Percentiles rank a stretch among this genome's conserved stretches.
Conservation (phyloP, 1,140 invertebrate species). For the Camponotus vicinus region DNA sequence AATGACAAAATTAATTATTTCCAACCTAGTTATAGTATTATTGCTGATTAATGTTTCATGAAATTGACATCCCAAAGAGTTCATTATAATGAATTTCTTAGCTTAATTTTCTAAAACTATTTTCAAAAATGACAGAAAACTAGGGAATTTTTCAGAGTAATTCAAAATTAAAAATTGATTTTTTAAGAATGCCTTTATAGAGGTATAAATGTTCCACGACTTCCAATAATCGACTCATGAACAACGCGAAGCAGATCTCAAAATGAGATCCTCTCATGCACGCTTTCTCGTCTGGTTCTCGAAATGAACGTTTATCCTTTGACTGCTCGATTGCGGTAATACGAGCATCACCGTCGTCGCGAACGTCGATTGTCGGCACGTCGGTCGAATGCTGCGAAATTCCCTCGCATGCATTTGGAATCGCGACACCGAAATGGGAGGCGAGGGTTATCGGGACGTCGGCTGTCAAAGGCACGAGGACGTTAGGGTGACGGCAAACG, state of each 20-base stretch:
- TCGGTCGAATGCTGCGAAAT: conserved; percentile 60
- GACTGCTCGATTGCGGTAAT: conserved; percentile 70
- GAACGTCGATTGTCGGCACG: conserved; percentile 60
- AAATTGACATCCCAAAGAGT: too few relatives aligned
- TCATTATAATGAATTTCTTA: too few relatives aligned
- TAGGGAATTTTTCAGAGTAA: too few relatives aligned
- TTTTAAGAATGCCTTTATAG: not conserved
- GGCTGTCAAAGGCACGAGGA: conserved; percentile 66
- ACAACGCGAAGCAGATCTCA: not conserved
- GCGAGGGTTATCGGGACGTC: conserved; percentile 58
- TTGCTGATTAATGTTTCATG: too few relatives aligned
- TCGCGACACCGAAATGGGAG: conserved; percentile 72
- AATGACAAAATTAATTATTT: too few relatives aligned
- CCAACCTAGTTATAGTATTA: too few relatives aligned
- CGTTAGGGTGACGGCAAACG: conserved; percentile 54
- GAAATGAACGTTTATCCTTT: conserved; percentile 74
- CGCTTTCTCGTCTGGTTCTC: conserved; percentile 21
- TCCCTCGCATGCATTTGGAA: conserved; percentile 71
- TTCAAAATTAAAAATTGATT: not conserved
- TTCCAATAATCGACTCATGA: conserved; percentile 1
- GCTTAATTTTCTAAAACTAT: too few relatives aligned
- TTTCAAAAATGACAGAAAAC: too few relatives aligned
- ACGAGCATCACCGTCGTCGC: conserved; percentile 41
- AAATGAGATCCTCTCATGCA: not conserved
- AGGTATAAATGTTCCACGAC: not conserved